Conservation (phyloP, 2,888 invertebrate genomes). For the Drosophila pseudotakahashii region DNA sequence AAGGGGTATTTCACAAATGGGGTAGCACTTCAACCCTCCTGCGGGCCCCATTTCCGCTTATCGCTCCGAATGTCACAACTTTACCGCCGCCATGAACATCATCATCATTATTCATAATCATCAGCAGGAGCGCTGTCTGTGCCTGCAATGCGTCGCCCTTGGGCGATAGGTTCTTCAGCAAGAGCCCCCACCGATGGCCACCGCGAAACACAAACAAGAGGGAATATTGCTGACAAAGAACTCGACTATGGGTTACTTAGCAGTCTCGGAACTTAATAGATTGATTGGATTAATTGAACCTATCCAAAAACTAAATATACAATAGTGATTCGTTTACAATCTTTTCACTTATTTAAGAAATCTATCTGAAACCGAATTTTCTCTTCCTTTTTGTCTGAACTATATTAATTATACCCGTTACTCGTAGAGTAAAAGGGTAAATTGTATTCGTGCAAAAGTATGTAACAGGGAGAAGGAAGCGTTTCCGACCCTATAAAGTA, state of each 20-base stretch:
- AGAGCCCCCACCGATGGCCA: conserved; percentile 8
- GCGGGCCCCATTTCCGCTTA: conserved; percentile 28
- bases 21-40: conserved; percentile 9
- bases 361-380: too few species aligned
- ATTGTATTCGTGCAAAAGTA: too few species aligned
- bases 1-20: conserved; percentile 9
- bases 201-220: conserved; percentile 26
- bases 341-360: too few species aligned
- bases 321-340: too few species aligned
- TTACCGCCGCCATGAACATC: conserved; percentile 59
- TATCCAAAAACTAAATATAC: too few species aligned
- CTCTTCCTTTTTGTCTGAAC: too few species aligned
- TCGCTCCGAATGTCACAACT: conserved; percentile 55
- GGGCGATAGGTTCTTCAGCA: conserved; percentile 44
- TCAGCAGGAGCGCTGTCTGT: conserved; percentile 60
- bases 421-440: too few species aligned
- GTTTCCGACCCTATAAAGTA: too few species aligned
- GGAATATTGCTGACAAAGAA: neutral
- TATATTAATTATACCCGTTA: too few species aligned
- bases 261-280: neutral
- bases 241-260: neutral
- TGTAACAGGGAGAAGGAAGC: too few species aligned
- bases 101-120: conserved; percentile 60
- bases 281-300: too few species aligned
- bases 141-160: conserved; percentile 60